Evolutionary conservation across 2,888 invertebrate species (phyloP).

Genomic region (Azorinus chamasolen): DNA sequence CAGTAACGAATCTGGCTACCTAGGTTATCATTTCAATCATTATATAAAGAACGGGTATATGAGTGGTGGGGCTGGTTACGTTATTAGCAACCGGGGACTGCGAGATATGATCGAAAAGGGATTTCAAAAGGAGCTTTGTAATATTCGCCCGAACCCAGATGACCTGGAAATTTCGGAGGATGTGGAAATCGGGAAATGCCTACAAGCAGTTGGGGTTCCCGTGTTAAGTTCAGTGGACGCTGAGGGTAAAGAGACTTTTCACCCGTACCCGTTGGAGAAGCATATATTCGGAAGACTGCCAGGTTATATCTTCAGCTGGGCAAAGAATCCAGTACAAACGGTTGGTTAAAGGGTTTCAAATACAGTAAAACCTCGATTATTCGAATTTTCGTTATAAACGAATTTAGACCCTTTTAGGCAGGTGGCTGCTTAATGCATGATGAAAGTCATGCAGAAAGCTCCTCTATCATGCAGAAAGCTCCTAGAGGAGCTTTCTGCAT

Average conservation of each 20-base stretch:
- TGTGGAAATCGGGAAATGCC: conserved; percentile 96
- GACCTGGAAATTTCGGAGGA: conserved; percentile 91
- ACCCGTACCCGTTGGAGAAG: conserved; percentile 92
- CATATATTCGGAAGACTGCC: conserved; percentile 65
- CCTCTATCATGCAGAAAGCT: too few species aligned
- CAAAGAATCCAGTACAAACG: conserved; percentile 47
- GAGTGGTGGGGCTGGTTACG: conserved; percentile 89
- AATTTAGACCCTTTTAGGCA: too few species aligned
- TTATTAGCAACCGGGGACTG: conserved; percentile 93
- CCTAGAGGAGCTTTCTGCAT: too few species aligned
- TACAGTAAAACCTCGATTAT: too few species aligned
- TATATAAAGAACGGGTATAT: conserved; percentile 86
- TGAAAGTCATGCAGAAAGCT: too few species aligned
- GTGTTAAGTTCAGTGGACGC: conserved; percentile 96
- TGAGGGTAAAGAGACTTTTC: conserved; percentile 94
- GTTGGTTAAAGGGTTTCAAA: conserved; percentile 53
- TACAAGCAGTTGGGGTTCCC: conserved; percentile 93
- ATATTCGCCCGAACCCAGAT: conserved; percentile 89
- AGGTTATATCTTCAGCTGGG: conserved; percentile 60
- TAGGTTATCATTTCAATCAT: conserved; percentile 86
- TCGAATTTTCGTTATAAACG: too few species aligned
- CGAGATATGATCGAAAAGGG: conserved; percentile 91
- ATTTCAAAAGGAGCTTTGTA: conserved; percentile 89
- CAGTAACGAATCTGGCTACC: conserved; percentile 93
- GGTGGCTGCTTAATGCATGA: too few species aligned